Percentiles rank a stretch among this genome's conserved stretches.
Evolutionary conservation across 1,140 invertebrate species (phyloP).

Genomic region (Orussus abietinus): DNA sequence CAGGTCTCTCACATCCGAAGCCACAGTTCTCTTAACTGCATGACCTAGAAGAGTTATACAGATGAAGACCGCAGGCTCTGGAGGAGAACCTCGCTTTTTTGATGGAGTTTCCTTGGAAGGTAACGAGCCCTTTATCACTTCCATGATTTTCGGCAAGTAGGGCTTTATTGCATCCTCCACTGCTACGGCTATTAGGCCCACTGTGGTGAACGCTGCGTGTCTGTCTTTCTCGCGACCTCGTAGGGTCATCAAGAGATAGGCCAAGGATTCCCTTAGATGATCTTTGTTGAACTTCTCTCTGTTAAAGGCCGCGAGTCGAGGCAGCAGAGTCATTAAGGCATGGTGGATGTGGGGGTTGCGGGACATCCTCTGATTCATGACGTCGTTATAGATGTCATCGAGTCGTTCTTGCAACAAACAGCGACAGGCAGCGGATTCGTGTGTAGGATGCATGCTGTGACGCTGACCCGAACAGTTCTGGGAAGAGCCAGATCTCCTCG

Average conservation of each 20-base stretch:
- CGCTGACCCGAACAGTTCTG: slow-evolving; percentile 35
- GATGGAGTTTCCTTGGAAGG: slow-evolving; percentile 73
- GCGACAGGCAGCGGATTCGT: slow-evolving; percentile 85
- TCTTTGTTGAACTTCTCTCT: slow-evolving; percentile 74
- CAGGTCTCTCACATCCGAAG: slow-evolving; percentile 76
- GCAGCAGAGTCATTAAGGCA: slow-evolving; percentile 81
- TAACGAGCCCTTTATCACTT: slow-evolving; percentile 75
- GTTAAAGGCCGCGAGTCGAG: slow-evolving; percentile 92
- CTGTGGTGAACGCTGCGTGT: slow-evolving; percentile 80
- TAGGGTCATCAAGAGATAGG: slow-evolving; percentile 72
- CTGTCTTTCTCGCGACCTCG: slow-evolving; percentile 78
- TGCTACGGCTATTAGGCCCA: slow-evolving; percentile 89
- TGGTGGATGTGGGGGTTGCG: slow-evolving; percentile 83
- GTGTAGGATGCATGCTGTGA: slow-evolving; percentile 51
- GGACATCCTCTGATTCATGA: slow-evolving; percentile 72
- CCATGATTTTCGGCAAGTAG: slow-evolving; percentile 82
- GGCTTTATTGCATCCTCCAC: slow-evolving; percentile 77
- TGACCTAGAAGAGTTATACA: slow-evolving; percentile 91
- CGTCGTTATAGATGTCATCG: slow-evolving; percentile 75
- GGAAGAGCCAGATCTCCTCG: slow-evolving; percentile 48
- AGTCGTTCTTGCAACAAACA: slow-evolving; percentile 81
- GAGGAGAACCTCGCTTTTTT: slow-evolving; percentile 63
- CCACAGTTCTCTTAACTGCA: slow-evolving; percentile 74
- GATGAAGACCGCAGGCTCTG: slow-evolving; percentile 89
- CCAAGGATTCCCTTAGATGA: slow-evolving; percentile 74